These are phyloP conservation scores for Toxotes chatareus DNA, from an alignment of 2,113 vertebrate species.

Conservation along the genomic window DNA sequence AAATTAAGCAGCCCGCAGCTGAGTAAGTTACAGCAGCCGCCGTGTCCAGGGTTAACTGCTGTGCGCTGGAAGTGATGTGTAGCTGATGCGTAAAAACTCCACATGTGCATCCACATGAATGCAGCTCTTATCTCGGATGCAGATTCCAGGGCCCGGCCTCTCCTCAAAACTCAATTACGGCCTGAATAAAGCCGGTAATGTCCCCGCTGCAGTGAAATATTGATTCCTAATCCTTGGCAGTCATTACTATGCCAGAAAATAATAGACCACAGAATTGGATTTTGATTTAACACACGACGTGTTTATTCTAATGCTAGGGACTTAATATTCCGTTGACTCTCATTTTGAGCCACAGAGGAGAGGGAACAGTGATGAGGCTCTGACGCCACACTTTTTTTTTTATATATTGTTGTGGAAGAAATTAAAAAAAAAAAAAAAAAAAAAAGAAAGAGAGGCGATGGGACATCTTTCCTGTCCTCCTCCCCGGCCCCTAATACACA, in stretches of 20 bases:
- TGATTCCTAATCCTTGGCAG: slow-evolving; percentile 83
- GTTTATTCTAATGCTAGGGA: slow-evolving; percentile 81
- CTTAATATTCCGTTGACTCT: slow-evolving; percentile 81
- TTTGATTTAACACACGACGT: slow-evolving; percentile 83
- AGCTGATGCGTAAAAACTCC: slow-evolving; percentile 24
- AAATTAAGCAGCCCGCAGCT: too few species aligned
- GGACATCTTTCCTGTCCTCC: slow-evolving; percentile 71
- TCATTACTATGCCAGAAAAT: slow-evolving; percentile 84
- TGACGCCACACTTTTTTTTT: slow-evolving; percentile 70
- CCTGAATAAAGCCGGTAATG: slow-evolving; percentile 82
- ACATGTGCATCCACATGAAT: slow-evolving; percentile 52
- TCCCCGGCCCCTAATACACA: slow-evolving; percentile 81
- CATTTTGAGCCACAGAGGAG: slow-evolving; percentile 57
- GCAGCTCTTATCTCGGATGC: slow-evolving; percentile 75
- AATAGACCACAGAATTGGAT: slow-evolving; percentile 85
- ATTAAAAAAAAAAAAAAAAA: slow-evolving; percentile 39
- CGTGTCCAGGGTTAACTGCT: slow-evolving; percentile 31
- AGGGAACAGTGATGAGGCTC: slow-evolving; percentile 51
- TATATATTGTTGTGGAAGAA: slow-evolving; percentile 72
- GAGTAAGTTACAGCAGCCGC: slow-evolving; percentile 6
- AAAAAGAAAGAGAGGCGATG: slow-evolving; percentile 58
- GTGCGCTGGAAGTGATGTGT: slow-evolving; percentile 44
- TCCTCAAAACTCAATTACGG: slow-evolving; percentile 81
- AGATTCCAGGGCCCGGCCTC: slow-evolving; percentile 78
- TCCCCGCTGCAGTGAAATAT: slow-evolving; percentile 84